phyloP scores from a whole-genome alignment of 2,113 vertebrate genomes.

The Lipophrys pholis region DNA sequence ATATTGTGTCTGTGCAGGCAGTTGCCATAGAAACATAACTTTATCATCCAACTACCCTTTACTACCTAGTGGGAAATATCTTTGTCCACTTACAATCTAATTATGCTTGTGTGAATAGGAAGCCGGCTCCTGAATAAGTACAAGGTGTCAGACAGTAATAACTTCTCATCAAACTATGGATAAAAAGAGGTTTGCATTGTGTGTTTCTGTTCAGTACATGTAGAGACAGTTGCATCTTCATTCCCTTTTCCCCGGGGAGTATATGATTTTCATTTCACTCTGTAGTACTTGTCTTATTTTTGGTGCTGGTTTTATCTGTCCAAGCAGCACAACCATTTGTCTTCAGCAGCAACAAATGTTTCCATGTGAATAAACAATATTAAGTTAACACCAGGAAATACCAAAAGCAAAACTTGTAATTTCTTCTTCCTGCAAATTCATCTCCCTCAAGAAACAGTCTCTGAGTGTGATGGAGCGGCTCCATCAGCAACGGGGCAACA shows the following conservation, averaged over 20 bases:
- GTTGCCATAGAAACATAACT: conserved; percentile 82
- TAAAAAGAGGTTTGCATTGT: neutral
- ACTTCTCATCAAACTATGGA: conserved; percentile 26
- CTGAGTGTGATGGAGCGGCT: no score
- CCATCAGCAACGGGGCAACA: no score
- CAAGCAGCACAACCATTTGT: conserved; percentile 12
- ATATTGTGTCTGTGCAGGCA: conserved; percentile 59
- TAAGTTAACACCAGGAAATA: neutral
- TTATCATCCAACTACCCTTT: conserved; percentile 76
- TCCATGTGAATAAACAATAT: conserved; percentile 27
- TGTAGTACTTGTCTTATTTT: neutral
- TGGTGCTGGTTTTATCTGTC: conserved; percentile 2
- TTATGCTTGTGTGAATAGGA: conserved; percentile 70
- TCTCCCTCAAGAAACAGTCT: conserved; percentile 15
- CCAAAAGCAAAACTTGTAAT: neutral
- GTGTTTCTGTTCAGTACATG: conserved; percentile 1
- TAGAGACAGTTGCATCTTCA: neutral
- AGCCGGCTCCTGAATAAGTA: conserved; percentile 50
- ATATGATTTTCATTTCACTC: conserved; percentile 22
- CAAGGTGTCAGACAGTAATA: conserved; percentile 55
- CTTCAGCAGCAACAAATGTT: conserved; percentile 11
- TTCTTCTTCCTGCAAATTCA: conserved; percentile 3
- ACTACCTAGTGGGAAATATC: conserved; percentile 74
- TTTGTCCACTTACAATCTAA: conserved; percentile 68
- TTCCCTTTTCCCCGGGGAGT: neutral